Conservation (phyloP, 2,797 vertebrate genomes). For the Chelidonichthys spinosus region DNA sequence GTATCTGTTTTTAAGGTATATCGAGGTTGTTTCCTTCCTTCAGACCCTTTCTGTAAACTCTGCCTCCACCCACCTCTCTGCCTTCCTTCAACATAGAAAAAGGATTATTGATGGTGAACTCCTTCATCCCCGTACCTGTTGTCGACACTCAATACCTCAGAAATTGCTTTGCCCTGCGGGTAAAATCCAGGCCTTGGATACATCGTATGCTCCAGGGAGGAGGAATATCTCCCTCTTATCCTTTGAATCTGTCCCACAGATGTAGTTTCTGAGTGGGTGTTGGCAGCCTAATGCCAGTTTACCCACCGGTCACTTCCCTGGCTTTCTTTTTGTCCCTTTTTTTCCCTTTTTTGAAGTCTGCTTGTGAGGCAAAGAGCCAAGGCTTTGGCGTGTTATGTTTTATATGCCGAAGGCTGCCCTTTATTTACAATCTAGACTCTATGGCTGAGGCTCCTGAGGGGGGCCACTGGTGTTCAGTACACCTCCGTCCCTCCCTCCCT, state of each 20-base stretch:
- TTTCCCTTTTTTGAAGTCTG: background rate
- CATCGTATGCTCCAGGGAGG: constrained; percentile 23
- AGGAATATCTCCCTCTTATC: constrained; percentile 41
- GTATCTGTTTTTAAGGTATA: background rate
- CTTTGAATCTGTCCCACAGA: constrained; percentile 53
- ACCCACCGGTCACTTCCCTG: constrained; percentile 33
- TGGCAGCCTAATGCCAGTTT: constrained; percentile 54
- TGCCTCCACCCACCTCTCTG: background rate
- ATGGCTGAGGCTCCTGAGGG: constrained; percentile 37
- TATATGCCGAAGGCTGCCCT: constrained; percentile 36
- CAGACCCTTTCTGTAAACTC: background rate
- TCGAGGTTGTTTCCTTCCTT: constrained; percentile 1
- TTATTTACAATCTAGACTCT: constrained; percentile 57
- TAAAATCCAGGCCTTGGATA: constrained; percentile 28
- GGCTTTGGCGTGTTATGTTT: constrained; percentile 21
- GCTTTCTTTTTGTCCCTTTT: background rate
- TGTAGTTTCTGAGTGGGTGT: constrained; percentile 53
- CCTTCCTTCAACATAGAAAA: constrained; percentile 5
- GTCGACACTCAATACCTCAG: constrained; percentile 20
- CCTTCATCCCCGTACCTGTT: constrained; percentile 32
- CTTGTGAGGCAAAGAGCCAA: constrained; percentile 36
- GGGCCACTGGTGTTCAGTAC: background rate
- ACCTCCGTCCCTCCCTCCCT: constrained; percentile 22
- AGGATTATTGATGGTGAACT: constrained; percentile 35
- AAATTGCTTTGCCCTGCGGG: constrained; percentile 43